Conservation (phyloP, 2,113 vertebrate species). For the Hippocampus comes region DNA sequence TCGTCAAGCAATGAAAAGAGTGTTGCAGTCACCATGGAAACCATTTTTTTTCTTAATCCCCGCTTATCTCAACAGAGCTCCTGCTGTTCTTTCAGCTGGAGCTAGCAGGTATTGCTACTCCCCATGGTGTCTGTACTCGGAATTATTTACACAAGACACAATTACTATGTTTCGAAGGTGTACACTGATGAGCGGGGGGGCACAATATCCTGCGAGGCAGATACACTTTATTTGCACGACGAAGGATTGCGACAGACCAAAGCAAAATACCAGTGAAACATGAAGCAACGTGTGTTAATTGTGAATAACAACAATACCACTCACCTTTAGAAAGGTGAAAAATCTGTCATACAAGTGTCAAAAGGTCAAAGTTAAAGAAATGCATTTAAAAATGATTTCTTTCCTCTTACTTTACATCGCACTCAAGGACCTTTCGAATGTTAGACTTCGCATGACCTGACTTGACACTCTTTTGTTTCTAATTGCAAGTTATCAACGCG, state of each 20-base stretch:
- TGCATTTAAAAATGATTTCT: too few relatives aligned
- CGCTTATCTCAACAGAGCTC: slow-evolving; percentile 6
- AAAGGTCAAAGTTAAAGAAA: background rate
- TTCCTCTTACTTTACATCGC: background rate
- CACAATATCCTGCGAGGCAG: background rate
- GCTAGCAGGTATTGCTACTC: background rate
- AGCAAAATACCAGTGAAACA: background rate
- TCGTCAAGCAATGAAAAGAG: slow-evolving; percentile 3
- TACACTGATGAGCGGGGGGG: background rate
- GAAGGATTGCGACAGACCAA: too few relatives aligned
- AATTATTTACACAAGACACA: background rate
- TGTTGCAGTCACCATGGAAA: background rate
- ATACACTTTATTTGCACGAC: background rate
- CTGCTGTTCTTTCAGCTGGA: background rate
- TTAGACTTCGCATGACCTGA: background rate
- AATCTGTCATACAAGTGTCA: background rate
- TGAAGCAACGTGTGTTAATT: background rate
- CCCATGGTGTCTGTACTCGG: background rate
- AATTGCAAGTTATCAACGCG: background rate
- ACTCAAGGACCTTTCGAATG: background rate
- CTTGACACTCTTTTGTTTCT: background rate
- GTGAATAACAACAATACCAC: too few relatives aligned
- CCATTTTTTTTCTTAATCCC: background rate
- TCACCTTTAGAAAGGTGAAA: too few relatives aligned
- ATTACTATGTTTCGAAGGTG: background rate